Conservation (phyloP, 2,888 invertebrate genomes). For the Antitype chi region DNA sequence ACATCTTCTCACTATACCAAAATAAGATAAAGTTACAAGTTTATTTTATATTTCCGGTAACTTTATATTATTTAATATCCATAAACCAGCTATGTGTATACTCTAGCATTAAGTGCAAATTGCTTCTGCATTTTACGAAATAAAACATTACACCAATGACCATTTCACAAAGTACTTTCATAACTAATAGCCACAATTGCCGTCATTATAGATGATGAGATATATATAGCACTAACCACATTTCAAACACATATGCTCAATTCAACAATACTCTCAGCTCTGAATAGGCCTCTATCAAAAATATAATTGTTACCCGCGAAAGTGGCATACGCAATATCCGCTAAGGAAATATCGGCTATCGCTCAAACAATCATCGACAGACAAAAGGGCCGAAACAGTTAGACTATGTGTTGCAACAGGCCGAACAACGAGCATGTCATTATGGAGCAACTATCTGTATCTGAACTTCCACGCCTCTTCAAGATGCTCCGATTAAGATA, state of each 20-base stretch:
- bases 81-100: not conserved
- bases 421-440: slow-evolving; percentile 82
- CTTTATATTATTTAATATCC: not conserved
- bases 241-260: slow-evolving; percentile 58
- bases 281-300: slow-evolving; percentile 66
- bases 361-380: slow-evolving; percentile 81
- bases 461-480: slow-evolving; percentile 74
- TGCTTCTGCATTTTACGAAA: slow-evolving; percentile 35
- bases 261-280: slow-evolving; percentile 56
- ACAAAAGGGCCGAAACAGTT: slow-evolving; percentile 88
- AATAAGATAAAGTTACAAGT: slow-evolving; percentile 22
- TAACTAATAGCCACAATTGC: slow-evolving; percentile 55
- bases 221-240: slow-evolving; percentile 57
- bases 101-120: slow-evolving; percentile 26
- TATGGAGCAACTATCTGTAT: slow-evolving; percentile 77
- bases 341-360: slow-evolving; percentile 79
- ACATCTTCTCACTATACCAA: slow-evolving; percentile 23
- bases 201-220: slow-evolving; percentile 64
- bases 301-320: slow-evolving; percentile 78
- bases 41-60: not conserved
- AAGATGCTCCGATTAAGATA: slow-evolving; percentile 60
- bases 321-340: slow-evolving; percentile 74
- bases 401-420: slow-evolving; percentile 80
- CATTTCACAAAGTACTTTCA: slow-evolving; percentile 53
- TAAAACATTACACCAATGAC: slow-evolving; percentile 23